Evolutionary conservation across 2,797 vertebrate genomes (phyloP).

Genomic region (Betta splendens): DNA sequence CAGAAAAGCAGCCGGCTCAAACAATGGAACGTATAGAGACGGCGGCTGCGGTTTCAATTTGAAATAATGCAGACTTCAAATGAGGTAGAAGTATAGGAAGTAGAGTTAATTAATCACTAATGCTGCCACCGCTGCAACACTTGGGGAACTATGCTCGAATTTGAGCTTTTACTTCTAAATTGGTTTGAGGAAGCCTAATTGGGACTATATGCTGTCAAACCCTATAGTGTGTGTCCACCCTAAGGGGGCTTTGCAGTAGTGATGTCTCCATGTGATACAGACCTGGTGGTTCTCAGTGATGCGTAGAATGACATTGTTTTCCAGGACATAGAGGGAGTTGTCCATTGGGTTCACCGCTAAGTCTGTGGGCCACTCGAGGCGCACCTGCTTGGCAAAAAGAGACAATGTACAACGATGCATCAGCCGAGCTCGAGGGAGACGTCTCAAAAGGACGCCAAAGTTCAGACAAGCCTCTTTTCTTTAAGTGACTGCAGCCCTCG

Average conservation of each 20-base stretch:
- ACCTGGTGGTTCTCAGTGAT: conserved; percentile 99
- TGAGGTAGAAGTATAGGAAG: conserved; percentile 36
- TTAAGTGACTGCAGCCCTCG: conserved; percentile 55
- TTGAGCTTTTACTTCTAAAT: conserved; percentile 60
- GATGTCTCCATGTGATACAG: conserved; percentile 41
- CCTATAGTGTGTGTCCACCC: conserved; percentile 28
- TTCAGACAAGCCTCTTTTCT: conserved; percentile 55
- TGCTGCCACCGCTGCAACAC: conserved; percentile 38
- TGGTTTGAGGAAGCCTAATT: conserved; percentile 64
- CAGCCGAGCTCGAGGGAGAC: conserved; percentile 5
- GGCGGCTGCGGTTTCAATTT: background rate
- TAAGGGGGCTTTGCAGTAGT: conserved; percentile 34
- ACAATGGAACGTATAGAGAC: too few species aligned
- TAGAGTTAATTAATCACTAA: conserved; percentile 55
- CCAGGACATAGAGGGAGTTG: conserved; percentile 97
- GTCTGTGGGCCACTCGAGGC: conserved; percentile 98
- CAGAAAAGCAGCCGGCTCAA: background rate
- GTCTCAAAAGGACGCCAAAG: conserved; percentile 47
- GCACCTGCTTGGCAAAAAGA: conserved; percentile 83
- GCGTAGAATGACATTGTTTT: conserved; percentile 98
- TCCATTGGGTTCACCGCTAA: conserved; percentile 99
- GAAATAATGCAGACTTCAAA: conserved; percentile 21
- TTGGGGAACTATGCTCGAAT: conserved; percentile 35
- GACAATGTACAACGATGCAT: conserved; percentile 18
- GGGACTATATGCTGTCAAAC: conserved; percentile 61